Percentiles rank a stretch among this genome's conserved stretches.
Conservation (phyloP, 2,888 invertebrate species). For the Torymus tubicola region DNA sequence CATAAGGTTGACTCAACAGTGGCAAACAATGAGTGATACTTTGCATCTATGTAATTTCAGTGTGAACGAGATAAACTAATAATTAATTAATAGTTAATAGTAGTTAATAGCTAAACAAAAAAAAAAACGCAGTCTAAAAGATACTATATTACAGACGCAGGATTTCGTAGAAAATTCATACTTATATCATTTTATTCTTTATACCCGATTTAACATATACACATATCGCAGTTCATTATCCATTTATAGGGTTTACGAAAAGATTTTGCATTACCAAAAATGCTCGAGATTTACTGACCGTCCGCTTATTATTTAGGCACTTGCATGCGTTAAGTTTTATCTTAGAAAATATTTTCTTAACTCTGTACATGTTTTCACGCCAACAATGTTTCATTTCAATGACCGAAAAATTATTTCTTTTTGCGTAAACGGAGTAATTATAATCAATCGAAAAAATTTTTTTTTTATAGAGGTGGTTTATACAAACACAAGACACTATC, state of each 20-base stretch:
- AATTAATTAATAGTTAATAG: slow-evolving; percentile 42
- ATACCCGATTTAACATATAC: slow-evolving; percentile 26
- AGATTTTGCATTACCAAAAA: slow-evolving; percentile 23
- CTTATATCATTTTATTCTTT: slow-evolving; percentile 26
- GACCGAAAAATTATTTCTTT: background rate
- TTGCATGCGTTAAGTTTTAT: too few relatives aligned
- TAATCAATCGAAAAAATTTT: slow-evolving; percentile 40
- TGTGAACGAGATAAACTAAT: slow-evolving; percentile 32
- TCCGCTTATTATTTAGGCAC: slow-evolving; percentile 18
- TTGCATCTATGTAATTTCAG: slow-evolving; percentile 44
- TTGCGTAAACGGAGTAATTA: background rate
- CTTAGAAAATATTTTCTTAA: background rate
- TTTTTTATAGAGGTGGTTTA: slow-evolving; percentile 22
- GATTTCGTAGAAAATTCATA: slow-evolving; percentile 40
- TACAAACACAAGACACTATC: slow-evolving; percentile 29
- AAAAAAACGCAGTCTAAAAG: slow-evolving; percentile 42
- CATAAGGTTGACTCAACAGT: slow-evolving; percentile 36
- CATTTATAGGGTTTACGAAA: slow-evolving; percentile 29
- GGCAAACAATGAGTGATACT: slow-evolving; percentile 31
- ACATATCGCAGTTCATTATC: slow-evolving; percentile 41
- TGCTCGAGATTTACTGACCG: slow-evolving; percentile 5
- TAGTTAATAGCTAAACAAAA: slow-evolving; percentile 29
- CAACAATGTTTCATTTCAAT: background rate
- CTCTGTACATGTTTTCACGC: background rate
- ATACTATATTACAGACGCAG: slow-evolving; percentile 53